These are phyloP conservation scores for Archips crataeganus DNA, from an alignment of 2,888 invertebrate species.

Conservation along the genomic window DNA sequence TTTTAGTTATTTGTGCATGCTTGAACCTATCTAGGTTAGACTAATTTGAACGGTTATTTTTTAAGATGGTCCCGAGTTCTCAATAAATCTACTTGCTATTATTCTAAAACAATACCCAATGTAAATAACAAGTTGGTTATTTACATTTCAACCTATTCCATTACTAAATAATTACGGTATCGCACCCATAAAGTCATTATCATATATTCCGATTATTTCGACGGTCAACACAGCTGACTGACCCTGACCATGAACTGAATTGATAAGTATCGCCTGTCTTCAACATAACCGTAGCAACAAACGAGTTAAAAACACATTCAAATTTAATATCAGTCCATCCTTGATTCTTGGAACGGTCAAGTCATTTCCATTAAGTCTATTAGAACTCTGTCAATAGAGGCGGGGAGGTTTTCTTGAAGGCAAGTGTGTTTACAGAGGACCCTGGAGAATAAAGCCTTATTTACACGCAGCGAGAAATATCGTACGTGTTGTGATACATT, in stretches of 20 bases:
- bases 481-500: not conserved
- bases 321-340: not conserved
- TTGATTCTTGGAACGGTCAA: slow-evolving; percentile 8
- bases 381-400: slow-evolving; percentile 26
- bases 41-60: no score
- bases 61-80: no score
- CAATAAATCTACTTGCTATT: no score
- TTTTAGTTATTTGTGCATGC: no score
- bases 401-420: slow-evolving; percentile 16
- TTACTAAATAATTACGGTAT: not conserved
- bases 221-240: not conserved
- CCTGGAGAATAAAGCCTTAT: slow-evolving; percentile 3
- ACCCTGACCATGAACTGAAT: slow-evolving; percentile 12
- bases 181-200: not conserved
- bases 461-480: not conserved
- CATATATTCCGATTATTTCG: not conserved
- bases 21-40: no score
- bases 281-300: not conserved
- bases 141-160: no score
- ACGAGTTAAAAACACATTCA: not conserved
- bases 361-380: slow-evolving; percentile 23
- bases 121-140: not conserved
- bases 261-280: not conserved
- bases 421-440: slow-evolving; percentile 33
- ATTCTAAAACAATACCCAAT: not conserved